phyloP scores from a whole-genome alignment of 2,888 invertebrate species.

The Phengaris alcon region DNA sequence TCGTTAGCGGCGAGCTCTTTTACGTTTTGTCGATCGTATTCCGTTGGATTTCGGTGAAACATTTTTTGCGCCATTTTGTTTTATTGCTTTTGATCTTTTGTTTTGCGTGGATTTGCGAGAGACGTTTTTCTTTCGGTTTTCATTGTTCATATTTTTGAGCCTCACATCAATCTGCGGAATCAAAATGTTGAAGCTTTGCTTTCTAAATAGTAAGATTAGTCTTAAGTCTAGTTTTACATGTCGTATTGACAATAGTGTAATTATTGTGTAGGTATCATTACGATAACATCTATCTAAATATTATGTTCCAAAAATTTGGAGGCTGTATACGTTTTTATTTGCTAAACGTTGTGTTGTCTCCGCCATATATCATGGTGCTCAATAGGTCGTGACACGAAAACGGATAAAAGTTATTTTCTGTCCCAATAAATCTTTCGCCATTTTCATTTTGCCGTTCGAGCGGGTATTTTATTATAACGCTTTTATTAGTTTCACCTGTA shows the following conservation, averaged over 20 bases:
- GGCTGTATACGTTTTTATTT: not conserved
- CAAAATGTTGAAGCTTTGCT: not conserved
- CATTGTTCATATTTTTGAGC: conserved; percentile 6
- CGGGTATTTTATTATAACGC: conserved; percentile 15
- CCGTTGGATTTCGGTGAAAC: conserved; percentile 40
- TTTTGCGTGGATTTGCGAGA: conserved; percentile 29
- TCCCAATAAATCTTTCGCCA: conserved; percentile 15
- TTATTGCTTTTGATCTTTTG: conserved; percentile 33
- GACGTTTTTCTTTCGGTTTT: conserved; percentile 18
- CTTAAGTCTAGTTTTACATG: too few relatives aligned
- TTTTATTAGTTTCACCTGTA: too few relatives aligned
- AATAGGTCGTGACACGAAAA: conserved; percentile 16
- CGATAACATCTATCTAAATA: not conserved
- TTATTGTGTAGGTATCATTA: too few relatives aligned
- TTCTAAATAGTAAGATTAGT: too few relatives aligned
- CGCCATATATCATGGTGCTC: conserved; percentile 1
- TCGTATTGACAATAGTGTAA: too few relatives aligned
- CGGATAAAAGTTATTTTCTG: conserved; percentile 17
- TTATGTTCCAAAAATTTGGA: not conserved
- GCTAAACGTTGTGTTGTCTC: not conserved
- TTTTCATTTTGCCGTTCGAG: not conserved
- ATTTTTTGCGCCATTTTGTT: conserved; percentile 38
- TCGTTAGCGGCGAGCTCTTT: conserved; percentile 49
- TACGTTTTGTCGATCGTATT: conserved; percentile 44
- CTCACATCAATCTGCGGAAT: not conserved